Evolutionary conservation across 1,140 invertebrate species (phyloP), one percentile per base, ranked within the genome.

Genomic region (Temnothorax curvispinosus): DNA sequence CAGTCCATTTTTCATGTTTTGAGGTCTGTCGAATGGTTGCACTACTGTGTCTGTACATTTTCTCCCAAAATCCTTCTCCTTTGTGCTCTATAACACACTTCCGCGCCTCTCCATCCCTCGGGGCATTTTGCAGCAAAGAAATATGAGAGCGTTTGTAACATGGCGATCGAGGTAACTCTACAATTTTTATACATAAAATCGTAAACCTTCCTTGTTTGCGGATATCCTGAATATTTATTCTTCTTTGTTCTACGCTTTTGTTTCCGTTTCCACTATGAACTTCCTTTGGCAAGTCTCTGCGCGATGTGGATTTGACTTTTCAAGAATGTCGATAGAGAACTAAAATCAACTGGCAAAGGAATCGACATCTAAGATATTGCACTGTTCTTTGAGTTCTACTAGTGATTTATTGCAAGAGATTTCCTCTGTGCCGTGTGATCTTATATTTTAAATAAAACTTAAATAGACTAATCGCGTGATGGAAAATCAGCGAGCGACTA

Each of bases 191-290:
- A 75, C 72, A 75, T 84, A 84, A 84, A 84, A 84, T 84, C 80
- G 80, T 84, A 84, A 84, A 84, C 69, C 80, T 84, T 60, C 41
- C 69, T 75, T 74, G 80, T 82, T 82, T 84, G 80, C 80, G 80
- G 80, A 84, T 84, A 84, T 84, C 72, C 69, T 84, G 80, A 84
- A 84, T 84, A 84, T 84, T 84, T 84, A 84, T 84, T 74, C 80
- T 38, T n/a, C 80, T 84, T 84, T 84, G 80, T 74, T 84, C 80
- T 74, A 44, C 41, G 69, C 80, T 84, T 84, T 84, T 84, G 69
- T 84, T 84, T 84, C 80, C 80, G 71, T 74, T 74, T 84, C 60
- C 80, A 32, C 54, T 60, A 50, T 47, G 69, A 75, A 74, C 54
- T 84, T 50, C 80, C 54, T 84, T 84, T 74, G n/a, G 54, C 54